Conservation (phyloP, 2,888 invertebrate species). For the Venusia cambrica region DNA sequence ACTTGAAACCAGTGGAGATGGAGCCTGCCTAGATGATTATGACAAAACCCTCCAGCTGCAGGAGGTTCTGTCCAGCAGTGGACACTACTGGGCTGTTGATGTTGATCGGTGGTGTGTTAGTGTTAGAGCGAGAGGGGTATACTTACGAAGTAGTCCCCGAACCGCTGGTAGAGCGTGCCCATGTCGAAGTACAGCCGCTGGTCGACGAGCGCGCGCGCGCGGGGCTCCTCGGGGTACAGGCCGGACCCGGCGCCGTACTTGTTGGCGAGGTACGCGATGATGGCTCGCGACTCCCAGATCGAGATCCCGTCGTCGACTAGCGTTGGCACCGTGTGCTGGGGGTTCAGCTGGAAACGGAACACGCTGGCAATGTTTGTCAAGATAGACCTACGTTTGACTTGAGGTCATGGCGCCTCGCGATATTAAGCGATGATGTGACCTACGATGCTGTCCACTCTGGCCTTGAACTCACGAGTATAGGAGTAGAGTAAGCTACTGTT, state of each 20-base stretch:
- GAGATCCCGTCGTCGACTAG: slow-evolving; percentile 90
- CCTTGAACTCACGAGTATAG: too few species aligned
- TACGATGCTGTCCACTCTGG: too few species aligned
- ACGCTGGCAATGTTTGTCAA: background rate
- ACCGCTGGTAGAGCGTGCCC: slow-evolving; percentile 86
- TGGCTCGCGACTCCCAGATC: slow-evolving; percentile 93
- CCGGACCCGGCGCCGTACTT: slow-evolving; percentile 89
- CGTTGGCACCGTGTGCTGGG: slow-evolving; percentile 92
- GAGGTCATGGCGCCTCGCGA: too few species aligned
- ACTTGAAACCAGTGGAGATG: too few species aligned
- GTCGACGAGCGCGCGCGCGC: slow-evolving; percentile 88
- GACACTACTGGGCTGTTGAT: too few species aligned
- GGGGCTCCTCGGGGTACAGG: slow-evolving; percentile 89
- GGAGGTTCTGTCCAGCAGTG: too few species aligned
- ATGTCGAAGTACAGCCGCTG: slow-evolving; percentile 90
- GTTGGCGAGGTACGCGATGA: slow-evolving; percentile 88
- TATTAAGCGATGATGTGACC: too few species aligned
- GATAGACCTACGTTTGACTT: too few species aligned
- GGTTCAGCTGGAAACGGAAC: slow-evolving; percentile 83
- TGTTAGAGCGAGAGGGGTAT: slow-evolving; percentile 12
- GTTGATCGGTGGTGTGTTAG: too few species aligned
- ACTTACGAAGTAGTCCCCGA: slow-evolving; percentile 87
- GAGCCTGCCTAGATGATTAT: too few species aligned
- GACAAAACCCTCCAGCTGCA: too few species aligned
- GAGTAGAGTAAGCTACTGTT: too few species aligned